Evolutionary conservation across 2,888 invertebrate genomes (phyloP), one percentile per base, ranked within the genome.

Genomic region (Lobophora halterata): DNA sequence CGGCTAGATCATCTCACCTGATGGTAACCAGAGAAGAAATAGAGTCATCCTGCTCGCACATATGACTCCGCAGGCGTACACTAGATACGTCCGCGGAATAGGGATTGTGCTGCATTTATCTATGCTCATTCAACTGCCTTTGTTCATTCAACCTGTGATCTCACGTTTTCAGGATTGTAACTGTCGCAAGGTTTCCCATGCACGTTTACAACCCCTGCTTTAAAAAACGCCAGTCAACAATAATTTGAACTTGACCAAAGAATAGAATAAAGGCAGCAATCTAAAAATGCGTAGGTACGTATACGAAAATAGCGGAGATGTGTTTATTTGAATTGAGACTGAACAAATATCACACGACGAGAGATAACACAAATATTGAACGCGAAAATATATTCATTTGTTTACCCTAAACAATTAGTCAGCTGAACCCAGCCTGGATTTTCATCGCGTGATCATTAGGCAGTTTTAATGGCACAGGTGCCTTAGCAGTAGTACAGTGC

Each of bases 21-120:
- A 44, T 24, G 8, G 35, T 33, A 2, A 31, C 46, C 25, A 33
- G 23, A 14, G 49, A 36, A 7, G 49, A 31, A 3, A 44, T 26
- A n/a, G 44, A 42, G n/a, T n/a, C n/a, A 34, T 20, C 32, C 23
- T 10, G 27, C n/a, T 39, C 41, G 17, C 30, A 38, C 41, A 47
- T 46, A 29, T 17, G 27, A 29, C 10, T 24, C 8, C 24, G n/a
- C 17, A 21, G 18, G 4, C 14, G 8, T 1, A 20, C 3, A 17
- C 19, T 20, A 4, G 28, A 23, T 3, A 1, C n/a, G 18, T 18
- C 12, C 8, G 12, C 3, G 8, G 9, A 8, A 6, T 10, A 20
- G 20, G 9, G n/a, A n/a, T 10, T 10, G 5, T 20, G 11, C 10
- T 7, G 21, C 17, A 11, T 21, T 11, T 3, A 27, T 16, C 19